phyloP scores from a whole-genome alignment of 1,140 invertebrate species.

The Drosophila watanabei region DNA sequence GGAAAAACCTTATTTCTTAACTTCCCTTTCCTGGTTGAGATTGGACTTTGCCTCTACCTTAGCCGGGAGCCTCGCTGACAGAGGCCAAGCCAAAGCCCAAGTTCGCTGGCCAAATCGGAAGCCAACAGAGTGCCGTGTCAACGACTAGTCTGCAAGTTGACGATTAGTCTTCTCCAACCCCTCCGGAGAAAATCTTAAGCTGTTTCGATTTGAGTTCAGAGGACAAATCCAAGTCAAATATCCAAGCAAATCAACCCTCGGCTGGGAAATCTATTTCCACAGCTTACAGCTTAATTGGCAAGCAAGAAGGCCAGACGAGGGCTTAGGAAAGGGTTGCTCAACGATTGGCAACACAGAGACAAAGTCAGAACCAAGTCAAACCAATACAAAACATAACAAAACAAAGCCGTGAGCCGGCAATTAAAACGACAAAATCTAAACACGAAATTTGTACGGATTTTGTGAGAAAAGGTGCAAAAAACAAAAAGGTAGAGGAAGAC shows the following conservation, averaged over 20 bases:
- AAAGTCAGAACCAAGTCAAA: constrained; percentile 15
- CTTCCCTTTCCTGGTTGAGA: constrained; percentile 12
- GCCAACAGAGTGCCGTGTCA: constrained; percentile 67
- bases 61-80: background rate
- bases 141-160: constrained; percentile 47
- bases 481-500: constrained; percentile 33
- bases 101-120: constrained; percentile 80
- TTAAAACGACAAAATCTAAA: constrained; percentile 84
- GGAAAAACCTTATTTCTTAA: rapidly evolving
- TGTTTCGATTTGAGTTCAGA: constrained; percentile 71
- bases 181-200: constrained; percentile 67
- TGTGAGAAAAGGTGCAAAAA: constrained; percentile 71
- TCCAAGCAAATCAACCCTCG: constrained; percentile 59
- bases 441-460: constrained; percentile 77
- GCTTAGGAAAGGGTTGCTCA: constrained; percentile 63
- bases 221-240: constrained; percentile 83
- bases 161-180: constrained; percentile 54
- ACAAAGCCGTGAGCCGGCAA: constrained; percentile 57
- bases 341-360: constrained; percentile 19
- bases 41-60: background rate
- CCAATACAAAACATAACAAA: constrained; percentile 36
- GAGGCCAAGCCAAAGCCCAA: constrained; percentile 24
- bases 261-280: constrained; percentile 74
- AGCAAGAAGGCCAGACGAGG: constrained; percentile 34
- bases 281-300: constrained; percentile 73